These are phyloP conservation scores for Sebastes goodei DNA, from an alignment of 2,797 vertebrate species.

Conservation along the genomic window DNA sequence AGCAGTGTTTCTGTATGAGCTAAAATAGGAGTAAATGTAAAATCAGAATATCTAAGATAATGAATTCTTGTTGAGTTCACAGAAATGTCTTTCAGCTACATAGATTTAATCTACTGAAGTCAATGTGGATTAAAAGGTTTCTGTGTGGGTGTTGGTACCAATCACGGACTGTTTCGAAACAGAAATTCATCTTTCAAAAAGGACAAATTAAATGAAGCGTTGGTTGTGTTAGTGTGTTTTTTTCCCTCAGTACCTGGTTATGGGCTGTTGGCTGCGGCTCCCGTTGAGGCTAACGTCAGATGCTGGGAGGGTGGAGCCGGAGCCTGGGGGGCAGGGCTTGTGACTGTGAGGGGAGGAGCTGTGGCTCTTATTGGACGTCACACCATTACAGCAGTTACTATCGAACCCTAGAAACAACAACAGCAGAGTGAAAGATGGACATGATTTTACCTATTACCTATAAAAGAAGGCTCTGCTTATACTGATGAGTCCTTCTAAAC, in stretches of 20 bases:
- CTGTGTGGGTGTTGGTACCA: not conserved
- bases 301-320: constrained; percentile 87
- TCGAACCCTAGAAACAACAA: constrained; percentile 86
- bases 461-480: not conserved
- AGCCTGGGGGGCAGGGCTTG: constrained; percentile 87
- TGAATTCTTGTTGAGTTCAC: too few relatives aligned
- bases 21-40: not conserved
- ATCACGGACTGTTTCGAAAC: not conserved
- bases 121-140: not conserved
- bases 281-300: constrained; percentile 93
- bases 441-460: not conserved
- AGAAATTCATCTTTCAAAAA: not conserved
- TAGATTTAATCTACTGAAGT: not conserved
- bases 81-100: not conserved
- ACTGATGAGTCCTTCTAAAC: not conserved
- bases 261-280: constrained; percentile 88
- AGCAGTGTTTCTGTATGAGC: not conserved
- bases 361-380: constrained; percentile 91
- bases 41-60: not conserved
- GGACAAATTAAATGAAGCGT: not conserved
- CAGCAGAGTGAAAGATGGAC: not conserved
- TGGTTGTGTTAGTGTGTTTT: fast-evolving
- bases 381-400: constrained; percentile 96
- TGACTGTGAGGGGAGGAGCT: constrained; percentile 91
- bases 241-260: constrained; percentile 83